Evolutionary conservation across 2,797 vertebrate species (phyloP).

Genomic region (Syngnathus rostellatus): DNA sequence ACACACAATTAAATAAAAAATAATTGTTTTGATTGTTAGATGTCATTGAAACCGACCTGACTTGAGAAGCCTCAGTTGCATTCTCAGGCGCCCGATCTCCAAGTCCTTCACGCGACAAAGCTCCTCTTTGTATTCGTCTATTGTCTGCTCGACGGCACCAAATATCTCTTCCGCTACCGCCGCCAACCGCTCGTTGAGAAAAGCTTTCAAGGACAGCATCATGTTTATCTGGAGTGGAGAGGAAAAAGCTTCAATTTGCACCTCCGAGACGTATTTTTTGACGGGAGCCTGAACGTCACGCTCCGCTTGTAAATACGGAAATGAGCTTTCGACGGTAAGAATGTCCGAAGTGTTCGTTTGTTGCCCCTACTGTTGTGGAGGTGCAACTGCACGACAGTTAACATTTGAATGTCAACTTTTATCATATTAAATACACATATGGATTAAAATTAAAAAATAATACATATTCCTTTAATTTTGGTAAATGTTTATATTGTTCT

Average conservation of each 20-base stretch:
- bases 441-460: no score
- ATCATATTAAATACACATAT: no score
- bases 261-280: slow-evolving; percentile 7
- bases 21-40: background rate
- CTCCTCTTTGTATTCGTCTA: slow-evolving; percentile 60
- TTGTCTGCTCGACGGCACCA: slow-evolving; percentile 53
- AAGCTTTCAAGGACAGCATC: slow-evolving; percentile 50
- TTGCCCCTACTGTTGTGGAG: slow-evolving; percentile 40
- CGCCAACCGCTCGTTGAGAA: slow-evolving; percentile 50
- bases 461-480: no score
- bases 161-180: slow-evolving; percentile 62
- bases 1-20: background rate
- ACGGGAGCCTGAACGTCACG: slow-evolving; percentile 51
- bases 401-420: no score
- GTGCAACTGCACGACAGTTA: background rate
- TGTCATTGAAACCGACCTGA: slow-evolving; percentile 42
- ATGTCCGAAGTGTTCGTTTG: background rate
- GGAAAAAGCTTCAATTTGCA: background rate
- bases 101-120: slow-evolving; percentile 55
- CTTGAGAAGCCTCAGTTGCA: slow-evolving; percentile 56
- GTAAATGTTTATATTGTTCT: no score
- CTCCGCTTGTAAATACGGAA: slow-evolving; percentile 64
- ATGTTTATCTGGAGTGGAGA: background rate
- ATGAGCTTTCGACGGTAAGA: slow-evolving; percentile 17
- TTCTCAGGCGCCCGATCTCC: slow-evolving; percentile 56